phyloP scores from a whole-genome alignment of 2,797 vertebrate species.

The Spinibarbus caldwelli region DNA sequence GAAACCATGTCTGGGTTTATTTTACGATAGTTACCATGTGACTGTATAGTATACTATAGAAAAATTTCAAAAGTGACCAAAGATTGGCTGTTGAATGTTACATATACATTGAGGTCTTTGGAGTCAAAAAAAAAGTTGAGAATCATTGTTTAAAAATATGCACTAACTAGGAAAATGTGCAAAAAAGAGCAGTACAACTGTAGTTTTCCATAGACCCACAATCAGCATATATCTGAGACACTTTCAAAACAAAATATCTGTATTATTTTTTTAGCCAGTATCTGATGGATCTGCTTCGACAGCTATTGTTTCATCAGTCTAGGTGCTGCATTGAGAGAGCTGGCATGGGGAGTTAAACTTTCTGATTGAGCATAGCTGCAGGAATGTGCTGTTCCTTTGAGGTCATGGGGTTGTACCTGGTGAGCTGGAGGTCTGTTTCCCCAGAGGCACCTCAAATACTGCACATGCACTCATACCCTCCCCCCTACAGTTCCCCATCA shows the following conservation, averaged over 20 bases:
- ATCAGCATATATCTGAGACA: not conserved
- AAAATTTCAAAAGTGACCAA: not conserved
- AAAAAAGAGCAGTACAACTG: not conserved
- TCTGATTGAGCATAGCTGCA: conserved; percentile 36
- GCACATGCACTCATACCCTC: not conserved
- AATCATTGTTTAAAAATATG: not conserved
- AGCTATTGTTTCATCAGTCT: not conserved
- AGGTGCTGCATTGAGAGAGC: not conserved
- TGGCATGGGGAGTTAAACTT: conserved; percentile 11
- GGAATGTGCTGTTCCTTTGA: conserved; percentile 34
- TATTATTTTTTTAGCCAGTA: not conserved
- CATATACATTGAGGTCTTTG: not conserved
- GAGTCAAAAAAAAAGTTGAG: not conserved
- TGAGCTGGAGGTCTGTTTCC: conserved; percentile 40
- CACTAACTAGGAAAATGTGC: not conserved
- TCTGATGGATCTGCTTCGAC: conserved; percentile 2
- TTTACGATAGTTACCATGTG: not conserved
- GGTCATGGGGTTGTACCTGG: conserved; percentile 49
- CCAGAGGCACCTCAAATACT: conserved; percentile 18
- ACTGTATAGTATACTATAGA: not conserved
- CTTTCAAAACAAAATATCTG: conserved; percentile 15
- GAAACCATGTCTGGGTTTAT: not conserved
- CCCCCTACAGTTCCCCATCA: conserved; percentile 18
- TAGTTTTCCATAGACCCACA: not conserved
- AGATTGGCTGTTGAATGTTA: not conserved